Base-by-base conservation (phyloP, 2,888 invertebrate genomes). In the Leucophenga montana region DNA sequence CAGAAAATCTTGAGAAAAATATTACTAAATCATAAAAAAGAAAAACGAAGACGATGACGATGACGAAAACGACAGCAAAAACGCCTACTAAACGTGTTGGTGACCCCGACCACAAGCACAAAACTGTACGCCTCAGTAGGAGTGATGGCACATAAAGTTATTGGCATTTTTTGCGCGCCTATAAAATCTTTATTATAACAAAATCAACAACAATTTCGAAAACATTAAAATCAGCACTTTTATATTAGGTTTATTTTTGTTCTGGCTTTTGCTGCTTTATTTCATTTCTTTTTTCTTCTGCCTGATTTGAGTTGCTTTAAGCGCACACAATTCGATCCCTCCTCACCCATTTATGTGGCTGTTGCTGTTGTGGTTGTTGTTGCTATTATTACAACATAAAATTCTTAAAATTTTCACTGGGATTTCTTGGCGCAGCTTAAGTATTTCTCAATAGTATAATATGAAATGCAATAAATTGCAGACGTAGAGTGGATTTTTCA, bases 401-500 rank as follows among this genome's bases (percentile, higher is more conserved):
- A 64, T 64, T 46, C 46, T 11, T 46, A 64, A 64, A 64, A 64
- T 64, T 64, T 64, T 64, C 48, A 64, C 62, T 64, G 62, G 48
- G 62, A 64, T 64, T 64, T 64, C 39, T 46, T 48, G 22, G 46
- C 11, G n/a, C 6, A 16, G 39, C 62, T 64, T 50, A 71, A 81
- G 80, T 78, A 81, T 83, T 80, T 80, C 83, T 80, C 77, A 80
- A 83, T 78, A 73, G 75, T 67, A 78, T 74, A 69, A 71, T 71
- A 73, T 75, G 73, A 78, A 81, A 83, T 81, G 81, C 84, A 82
- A 82, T 82, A 82, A 82, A 82, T 82, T 82, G 81, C 81, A 82
- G 81, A 82, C 81, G 84, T 81, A 83, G 81, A 77, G 79, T 73
- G 73, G 78, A 82, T 82, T 84, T 84, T 83, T 67, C 84, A 83